Percentiles rank a stretch among this genome's conserved stretches.
Conservation (phyloP, 2,888 invertebrate species). For the Omphaloscelis lunosa region DNA sequence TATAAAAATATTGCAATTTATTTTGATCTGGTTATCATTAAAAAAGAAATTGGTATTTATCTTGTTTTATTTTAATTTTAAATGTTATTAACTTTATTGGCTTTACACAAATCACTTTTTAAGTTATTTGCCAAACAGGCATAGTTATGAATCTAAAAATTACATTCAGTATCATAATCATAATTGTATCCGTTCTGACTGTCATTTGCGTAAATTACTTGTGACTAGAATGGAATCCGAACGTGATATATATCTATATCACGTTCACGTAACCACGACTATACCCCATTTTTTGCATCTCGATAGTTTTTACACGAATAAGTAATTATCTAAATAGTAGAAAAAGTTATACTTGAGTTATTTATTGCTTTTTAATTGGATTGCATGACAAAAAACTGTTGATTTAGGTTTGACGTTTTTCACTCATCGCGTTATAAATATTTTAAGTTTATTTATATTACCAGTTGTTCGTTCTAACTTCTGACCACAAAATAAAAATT, state of each 20-base stretch:
- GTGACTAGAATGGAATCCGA: not conserved
- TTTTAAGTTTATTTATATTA: not conserved
- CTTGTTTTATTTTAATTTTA: not conserved
- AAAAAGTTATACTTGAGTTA: not conserved
- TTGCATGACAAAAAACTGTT: not conserved
- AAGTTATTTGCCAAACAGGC: not conserved
- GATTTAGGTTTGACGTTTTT: not conserved
- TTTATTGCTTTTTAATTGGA: not conserved
- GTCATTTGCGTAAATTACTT: not conserved
- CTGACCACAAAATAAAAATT: not conserved
- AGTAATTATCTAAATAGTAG: not conserved
- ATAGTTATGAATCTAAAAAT: not conserved
- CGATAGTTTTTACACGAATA: not conserved
- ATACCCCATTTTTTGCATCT: not conserved
- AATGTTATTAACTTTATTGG: not conserved
- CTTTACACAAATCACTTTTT: not conserved
- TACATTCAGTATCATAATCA: not conserved
- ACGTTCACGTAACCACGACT: no score
- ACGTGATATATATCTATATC: not conserved
- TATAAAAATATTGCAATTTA: not conserved
- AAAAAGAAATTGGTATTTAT: not conserved
- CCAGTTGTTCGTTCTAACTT: not conserved
- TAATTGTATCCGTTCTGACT: not conserved
- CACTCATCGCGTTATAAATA: not conserved
- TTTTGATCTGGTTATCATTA: not conserved